Evolutionary conservation across 2,888 invertebrate genomes (phyloP).

Genomic region (Brachylomia viminalis): DNA sequence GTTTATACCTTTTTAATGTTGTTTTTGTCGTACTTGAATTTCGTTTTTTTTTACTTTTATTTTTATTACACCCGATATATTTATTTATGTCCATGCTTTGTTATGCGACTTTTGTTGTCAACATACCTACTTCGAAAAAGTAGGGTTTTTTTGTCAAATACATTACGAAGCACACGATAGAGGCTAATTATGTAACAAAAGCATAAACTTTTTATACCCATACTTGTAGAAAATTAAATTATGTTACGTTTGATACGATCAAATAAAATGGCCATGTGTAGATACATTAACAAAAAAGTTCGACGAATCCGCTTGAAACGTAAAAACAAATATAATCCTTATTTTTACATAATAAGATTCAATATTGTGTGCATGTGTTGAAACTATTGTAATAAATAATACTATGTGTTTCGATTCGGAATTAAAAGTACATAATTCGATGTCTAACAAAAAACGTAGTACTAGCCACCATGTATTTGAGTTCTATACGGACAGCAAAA

Average conservation of each 20-base stretch:
- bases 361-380: slow-evolving; percentile 7
- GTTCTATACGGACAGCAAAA: slow-evolving; percentile 53
- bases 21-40: no score
- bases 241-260: slow-evolving; percentile 39
- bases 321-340: slow-evolving; percentile 29
- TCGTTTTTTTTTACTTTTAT: no score
- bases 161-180: slow-evolving; percentile 12
- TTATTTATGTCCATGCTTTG: background rate
- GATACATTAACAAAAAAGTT: slow-evolving; percentile 44
- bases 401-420: slow-evolving; percentile 47
- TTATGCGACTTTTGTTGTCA: background rate
- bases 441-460: slow-evolving; percentile 46
- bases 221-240: slow-evolving; percentile 56
- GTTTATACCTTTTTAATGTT: no score
- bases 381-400: slow-evolving; percentile 28
- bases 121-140: background rate
- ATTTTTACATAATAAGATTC: background rate
- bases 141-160: slow-evolving; percentile 26
- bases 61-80: background rate
- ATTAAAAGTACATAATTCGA: slow-evolving; percentile 57
- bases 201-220: slow-evolving; percentile 33
- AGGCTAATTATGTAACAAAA: slow-evolving; percentile 47
- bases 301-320: slow-evolving; percentile 3
- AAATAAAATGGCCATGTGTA: slow-evolving; percentile 56
- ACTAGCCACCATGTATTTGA: slow-evolving; percentile 14